A percentile compares a stretch with the other conserved stretches of the same genome.
Conservation (phyloP, 2,797 vertebrate genomes). For the Gymnothorax javanicus region DNA sequence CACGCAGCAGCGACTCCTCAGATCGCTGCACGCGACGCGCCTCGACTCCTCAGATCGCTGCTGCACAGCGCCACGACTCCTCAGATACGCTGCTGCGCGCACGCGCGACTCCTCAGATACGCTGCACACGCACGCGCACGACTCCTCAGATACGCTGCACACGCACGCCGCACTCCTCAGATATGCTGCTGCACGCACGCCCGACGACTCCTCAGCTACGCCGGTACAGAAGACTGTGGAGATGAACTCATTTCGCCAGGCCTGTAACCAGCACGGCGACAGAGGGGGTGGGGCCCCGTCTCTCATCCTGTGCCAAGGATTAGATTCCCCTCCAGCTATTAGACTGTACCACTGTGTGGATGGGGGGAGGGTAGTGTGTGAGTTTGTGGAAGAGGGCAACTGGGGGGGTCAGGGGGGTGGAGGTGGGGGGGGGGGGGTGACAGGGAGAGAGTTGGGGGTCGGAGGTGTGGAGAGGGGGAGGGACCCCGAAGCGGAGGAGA, state of each 20-base stretch:
- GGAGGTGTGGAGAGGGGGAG: neutral
- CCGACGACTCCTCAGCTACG: constrained; percentile 51
- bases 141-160: too few species aligned
- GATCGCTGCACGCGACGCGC: too few species aligned
- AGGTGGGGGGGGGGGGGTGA: neutral
- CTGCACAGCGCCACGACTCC: too few species aligned
- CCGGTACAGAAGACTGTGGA: constrained; percentile 64
- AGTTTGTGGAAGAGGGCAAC: neutral
- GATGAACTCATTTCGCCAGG: constrained; percentile 68
- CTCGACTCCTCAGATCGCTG: too few species aligned
- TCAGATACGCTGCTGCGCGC: too few species aligned
- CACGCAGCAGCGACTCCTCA: too few species aligned
- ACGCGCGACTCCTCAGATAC: too few species aligned
- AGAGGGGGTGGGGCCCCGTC: constrained; percentile 55
- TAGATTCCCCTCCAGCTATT: constrained; percentile 75
- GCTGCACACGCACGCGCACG: too few species aligned
- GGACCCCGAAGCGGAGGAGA: constrained; percentile 34
- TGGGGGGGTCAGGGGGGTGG: neutral
- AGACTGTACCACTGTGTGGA: constrained; percentile 74
- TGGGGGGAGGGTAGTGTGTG: constrained; percentile 43
- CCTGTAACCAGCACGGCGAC: constrained; percentile 56
- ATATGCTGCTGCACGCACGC: too few species aligned
- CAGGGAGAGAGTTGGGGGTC: neutral
- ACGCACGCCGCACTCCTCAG: too few species aligned
- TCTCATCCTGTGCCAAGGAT: constrained; percentile 79